These are phyloP conservation scores for Ictidomys tridecemlineatus DNA, from an alignment of 2,113 vertebrate genomes.

Conservation along the genomic window DNA sequence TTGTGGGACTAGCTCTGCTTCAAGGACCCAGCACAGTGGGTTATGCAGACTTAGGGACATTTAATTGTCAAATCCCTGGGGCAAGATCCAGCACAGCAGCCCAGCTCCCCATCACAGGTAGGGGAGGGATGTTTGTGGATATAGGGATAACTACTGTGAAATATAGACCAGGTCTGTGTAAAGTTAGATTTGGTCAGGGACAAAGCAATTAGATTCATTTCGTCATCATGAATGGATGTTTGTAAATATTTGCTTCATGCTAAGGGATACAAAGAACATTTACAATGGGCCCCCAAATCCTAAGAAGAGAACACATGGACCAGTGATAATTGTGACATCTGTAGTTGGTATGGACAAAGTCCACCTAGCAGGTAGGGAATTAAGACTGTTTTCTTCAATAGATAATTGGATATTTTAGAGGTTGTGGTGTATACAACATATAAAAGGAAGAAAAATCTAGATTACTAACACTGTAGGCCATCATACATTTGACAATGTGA, in stretches of 20 bases:
- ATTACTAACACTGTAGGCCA: neutral
- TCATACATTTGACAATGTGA: neutral
- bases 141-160: neutral
- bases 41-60: neutral
- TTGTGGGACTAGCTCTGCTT: neutral
- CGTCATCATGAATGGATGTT: neutral
- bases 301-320: neutral
- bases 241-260: constrained; percentile 33
- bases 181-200: neutral
- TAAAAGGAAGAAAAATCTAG: constrained; percentile 24
- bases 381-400: constrained; percentile 1
- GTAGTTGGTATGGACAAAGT: neutral
- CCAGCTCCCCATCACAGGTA: neutral
- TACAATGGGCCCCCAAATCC: neutral
- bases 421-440: neutral
- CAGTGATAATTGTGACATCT: neutral
- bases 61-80: neutral
- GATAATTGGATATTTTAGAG: neutral
- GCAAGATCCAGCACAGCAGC: neutral
- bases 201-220: neutral
- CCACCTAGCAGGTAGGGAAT: neutral
- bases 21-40: neutral
- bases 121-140: too few species aligned
- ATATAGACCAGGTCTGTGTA: neutral
- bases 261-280: neutral